Conservation (phyloP, 1,140 invertebrate genomes). For the Trachelipus rathkii region DNA sequence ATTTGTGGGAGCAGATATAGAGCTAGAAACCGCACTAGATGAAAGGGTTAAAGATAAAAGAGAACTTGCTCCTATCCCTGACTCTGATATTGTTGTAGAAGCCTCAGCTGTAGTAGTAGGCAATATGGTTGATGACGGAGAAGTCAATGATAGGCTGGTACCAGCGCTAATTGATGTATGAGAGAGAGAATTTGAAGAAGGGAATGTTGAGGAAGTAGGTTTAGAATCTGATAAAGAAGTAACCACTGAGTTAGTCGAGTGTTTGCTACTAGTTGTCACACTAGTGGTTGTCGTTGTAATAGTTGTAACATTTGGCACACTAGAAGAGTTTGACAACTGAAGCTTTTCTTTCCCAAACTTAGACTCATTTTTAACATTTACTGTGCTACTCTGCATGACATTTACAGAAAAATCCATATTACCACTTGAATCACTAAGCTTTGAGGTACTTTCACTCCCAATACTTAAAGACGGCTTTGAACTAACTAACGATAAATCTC, state of each 20-base stretch:
- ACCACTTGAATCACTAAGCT: not conserved
- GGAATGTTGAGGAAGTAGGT: constrained; percentile 22
- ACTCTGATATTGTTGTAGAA: constrained; percentile 7
- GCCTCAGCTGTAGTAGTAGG: constrained; percentile 17
- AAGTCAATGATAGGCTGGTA: too few species aligned
- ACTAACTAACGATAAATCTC: constrained; percentile 1
- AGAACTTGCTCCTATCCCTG: not conserved
- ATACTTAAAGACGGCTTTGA: constrained; percentile 1
- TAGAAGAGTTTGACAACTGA: not conserved
- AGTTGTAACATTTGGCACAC: constrained; percentile 17
- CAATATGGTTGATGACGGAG: not conserved
- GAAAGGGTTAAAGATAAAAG: not conserved
- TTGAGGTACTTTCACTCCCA: constrained; percentile 16
- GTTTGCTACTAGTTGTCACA: not conserved
- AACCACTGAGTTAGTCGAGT: constrained; percentile 20
- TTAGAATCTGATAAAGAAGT: constrained; percentile 21
- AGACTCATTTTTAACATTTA: constrained; percentile 21
- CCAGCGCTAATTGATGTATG: constrained; percentile 20
- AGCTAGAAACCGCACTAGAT: not conserved
- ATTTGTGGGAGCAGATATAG: not conserved
- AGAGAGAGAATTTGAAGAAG: constrained; percentile 19
- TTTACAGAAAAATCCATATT: not conserved
- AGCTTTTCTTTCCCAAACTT: not conserved
- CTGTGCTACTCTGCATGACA: not conserved
- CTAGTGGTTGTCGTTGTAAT: constrained; percentile 24